Percentiles rank a stretch among this genome's conserved stretches.
These are phyloP conservation scores for Pyralis farinalis DNA, from an alignment of 2,888 invertebrate genomes.

Conservation along the genomic window DNA sequence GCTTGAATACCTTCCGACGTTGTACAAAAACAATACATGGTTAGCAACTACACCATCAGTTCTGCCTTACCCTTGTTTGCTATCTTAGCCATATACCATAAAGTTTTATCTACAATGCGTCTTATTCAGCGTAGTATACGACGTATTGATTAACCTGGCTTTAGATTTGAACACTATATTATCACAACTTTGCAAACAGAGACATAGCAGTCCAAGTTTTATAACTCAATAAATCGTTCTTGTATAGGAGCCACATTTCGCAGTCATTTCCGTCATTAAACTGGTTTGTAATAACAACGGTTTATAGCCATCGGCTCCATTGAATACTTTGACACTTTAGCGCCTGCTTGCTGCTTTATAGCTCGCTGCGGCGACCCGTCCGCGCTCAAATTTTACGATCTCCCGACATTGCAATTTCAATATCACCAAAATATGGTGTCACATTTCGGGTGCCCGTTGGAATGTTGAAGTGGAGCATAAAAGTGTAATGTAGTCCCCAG, in stretches of 20 bases:
- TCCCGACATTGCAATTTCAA: constrained; percentile 56
- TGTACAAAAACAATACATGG: no score
- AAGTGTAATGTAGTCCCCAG: constrained; percentile 33
- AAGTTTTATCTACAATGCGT: no score
- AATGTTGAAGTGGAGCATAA: constrained; percentile 40
- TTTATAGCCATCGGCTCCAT: constrained; percentile 38
- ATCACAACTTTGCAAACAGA: no score
- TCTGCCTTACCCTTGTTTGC: no score
- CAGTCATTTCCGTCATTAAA: constrained; percentile 24
- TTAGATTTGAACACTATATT: no score
- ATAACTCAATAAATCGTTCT: neutral
- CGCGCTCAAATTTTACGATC: constrained; percentile 30
- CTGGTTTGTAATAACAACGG: constrained; percentile 21
- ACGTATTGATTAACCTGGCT: no score
- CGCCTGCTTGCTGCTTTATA: no score
- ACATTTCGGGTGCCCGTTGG: constrained; percentile 45
- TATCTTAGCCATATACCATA: no score
- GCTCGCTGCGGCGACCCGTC: constrained; percentile 16
- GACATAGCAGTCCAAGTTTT: no score
- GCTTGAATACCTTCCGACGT: no score
- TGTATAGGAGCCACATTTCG: constrained; percentile 18
- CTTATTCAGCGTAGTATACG: no score
- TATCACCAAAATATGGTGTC: constrained; percentile 59
- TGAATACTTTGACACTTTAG: constrained; percentile 31
- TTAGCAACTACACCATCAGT: no score